A percentile compares a stretch with the other conserved stretches of the same genome.
These are phyloP conservation scores for Trissolcus japonicus DNA, from an alignment of 2,888 invertebrate genomes.

Conservation along the genomic window DNA sequence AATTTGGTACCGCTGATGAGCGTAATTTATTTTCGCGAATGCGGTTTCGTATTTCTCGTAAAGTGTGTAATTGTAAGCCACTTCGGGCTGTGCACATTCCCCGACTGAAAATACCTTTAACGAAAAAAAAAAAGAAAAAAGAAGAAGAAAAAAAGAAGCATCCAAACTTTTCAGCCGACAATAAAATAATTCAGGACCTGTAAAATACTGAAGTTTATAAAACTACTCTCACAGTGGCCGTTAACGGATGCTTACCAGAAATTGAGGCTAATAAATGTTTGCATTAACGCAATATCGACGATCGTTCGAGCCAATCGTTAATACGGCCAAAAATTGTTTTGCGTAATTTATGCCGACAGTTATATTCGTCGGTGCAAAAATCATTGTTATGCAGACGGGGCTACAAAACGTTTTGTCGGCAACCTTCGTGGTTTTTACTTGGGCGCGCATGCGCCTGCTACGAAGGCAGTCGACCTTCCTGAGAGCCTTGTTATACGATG, in stretches of 20 bases:
- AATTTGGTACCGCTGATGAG: too few relatives aligned
- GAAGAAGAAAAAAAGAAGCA: too few relatives aligned
- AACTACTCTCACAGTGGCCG: neutral
- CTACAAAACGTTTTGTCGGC: slow-evolving; percentile 54
- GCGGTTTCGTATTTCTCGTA: too few relatives aligned
- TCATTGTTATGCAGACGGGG: slow-evolving; percentile 51
- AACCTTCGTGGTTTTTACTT: slow-evolving; percentile 49
- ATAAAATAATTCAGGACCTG: neutral
- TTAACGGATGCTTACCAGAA: slow-evolving; percentile 13
- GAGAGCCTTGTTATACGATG: slow-evolving; percentile 69
- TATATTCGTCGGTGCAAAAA: slow-evolving; percentile 47
- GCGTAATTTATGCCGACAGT: slow-evolving; percentile 43
- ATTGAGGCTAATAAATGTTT: slow-evolving; percentile 33
- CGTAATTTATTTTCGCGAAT: too few relatives aligned
- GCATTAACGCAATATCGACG: slow-evolving; percentile 23
- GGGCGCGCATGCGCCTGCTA: slow-evolving; percentile 60
- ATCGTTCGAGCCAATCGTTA: slow-evolving; percentile 24
- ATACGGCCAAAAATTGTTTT: slow-evolving; percentile 37
- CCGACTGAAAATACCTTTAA: too few relatives aligned
- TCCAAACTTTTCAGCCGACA: neutral
- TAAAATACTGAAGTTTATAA: slow-evolving; percentile 2
- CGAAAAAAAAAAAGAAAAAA: too few relatives aligned
- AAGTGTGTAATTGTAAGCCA: too few relatives aligned
- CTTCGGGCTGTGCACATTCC: too few relatives aligned
- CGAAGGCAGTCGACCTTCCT: slow-evolving; percentile 70